These are phyloP conservation scores for Drosophila nigritarsus DNA, from an alignment of 2,888 invertebrate genomes.

Conservation along the genomic window DNA sequence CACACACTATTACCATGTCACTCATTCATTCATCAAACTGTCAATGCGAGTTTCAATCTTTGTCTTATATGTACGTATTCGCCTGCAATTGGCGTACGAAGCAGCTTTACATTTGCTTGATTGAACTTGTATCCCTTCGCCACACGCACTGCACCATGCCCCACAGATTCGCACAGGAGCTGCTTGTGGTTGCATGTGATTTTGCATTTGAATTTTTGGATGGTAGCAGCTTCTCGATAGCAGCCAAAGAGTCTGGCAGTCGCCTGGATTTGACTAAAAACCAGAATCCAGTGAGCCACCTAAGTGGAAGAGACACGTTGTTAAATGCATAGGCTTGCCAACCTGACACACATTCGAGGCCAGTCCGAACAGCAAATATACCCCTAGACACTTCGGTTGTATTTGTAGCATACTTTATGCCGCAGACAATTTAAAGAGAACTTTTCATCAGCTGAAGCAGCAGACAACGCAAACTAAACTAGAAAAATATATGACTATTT, in stretches of 20 bases:
- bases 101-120: constrained; percentile 76
- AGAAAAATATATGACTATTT: constrained; percentile 46
- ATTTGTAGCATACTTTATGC: constrained; percentile 53
- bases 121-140: constrained; percentile 57
- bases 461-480: constrained; percentile 50
- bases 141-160: not conserved
- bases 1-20: constrained; percentile 58
- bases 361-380: constrained; percentile 4
- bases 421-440: constrained; percentile 60
- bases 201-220: constrained; percentile 33
- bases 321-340: constrained; percentile 64
- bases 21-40: constrained; percentile 73
- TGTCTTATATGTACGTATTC: constrained; percentile 64
- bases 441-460: constrained; percentile 45
- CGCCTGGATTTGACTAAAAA: constrained; percentile 34
- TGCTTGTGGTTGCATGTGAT: constrained; percentile 14
- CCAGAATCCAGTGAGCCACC: constrained; percentile 43
- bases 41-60: constrained; percentile 73
- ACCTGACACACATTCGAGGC: constrained; percentile 61
- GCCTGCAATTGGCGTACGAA: constrained; percentile 71
- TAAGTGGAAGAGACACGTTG: constrained; percentile 43
- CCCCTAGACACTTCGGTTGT: constrained; percentile 26
- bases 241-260: constrained; percentile 31
- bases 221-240: constrained; percentile 17
- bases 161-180: not conserved